Base-by-base conservation (phyloP, 2,113 vertebrate species). In the Nannospalax galili region DNA sequence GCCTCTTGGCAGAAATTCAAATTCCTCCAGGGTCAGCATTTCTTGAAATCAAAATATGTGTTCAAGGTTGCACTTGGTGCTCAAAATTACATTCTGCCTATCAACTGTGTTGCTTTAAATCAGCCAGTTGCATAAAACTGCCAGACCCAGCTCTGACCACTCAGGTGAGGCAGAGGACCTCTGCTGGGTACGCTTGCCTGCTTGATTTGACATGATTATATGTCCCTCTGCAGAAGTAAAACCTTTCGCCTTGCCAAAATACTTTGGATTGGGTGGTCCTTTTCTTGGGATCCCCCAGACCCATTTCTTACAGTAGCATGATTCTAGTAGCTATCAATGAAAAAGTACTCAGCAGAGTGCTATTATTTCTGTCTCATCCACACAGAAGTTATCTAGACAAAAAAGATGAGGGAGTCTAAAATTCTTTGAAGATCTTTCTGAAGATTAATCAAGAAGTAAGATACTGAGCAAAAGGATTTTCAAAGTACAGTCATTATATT, bases 381-480 rank as follows among this genome's bases (percentile, higher is more conserved):
- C 78, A 82, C 24, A 62, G 10, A 5, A n/a, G 35, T 65, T 72
- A n/a, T 7, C 28, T 94, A 32, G 9, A 73, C 89, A 90, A 82
- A 15, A 48, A 93, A 94, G 37, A 92, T 67, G 70, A 72, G 70
- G 67, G 90, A 95, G 12, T 78, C 60, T 72, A 74, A 92, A 70
- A 7, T 35, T 94, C 48, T 95, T 90, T 86, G 80, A 96, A 92
- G 78, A 15, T 92, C 74, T 77, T 80, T 92, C 90, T 92, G 94
- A 96, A 97, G 97, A 95, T 89, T 64, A 97, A 87, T 93, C 48
- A 35, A 0, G 30, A 96, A 88, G 11, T 52, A 70, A 91, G 79
- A 84, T 20, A 64, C 2, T 11, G 8, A 82, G 73, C 77, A 42
- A 28, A 73, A 45, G 17, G 45, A 52, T 67, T 52, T 77, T 77